Evolutionary conservation across 2,113 vertebrate species (phyloP).

Genomic region (Porphyrio hochstetteri): DNA sequence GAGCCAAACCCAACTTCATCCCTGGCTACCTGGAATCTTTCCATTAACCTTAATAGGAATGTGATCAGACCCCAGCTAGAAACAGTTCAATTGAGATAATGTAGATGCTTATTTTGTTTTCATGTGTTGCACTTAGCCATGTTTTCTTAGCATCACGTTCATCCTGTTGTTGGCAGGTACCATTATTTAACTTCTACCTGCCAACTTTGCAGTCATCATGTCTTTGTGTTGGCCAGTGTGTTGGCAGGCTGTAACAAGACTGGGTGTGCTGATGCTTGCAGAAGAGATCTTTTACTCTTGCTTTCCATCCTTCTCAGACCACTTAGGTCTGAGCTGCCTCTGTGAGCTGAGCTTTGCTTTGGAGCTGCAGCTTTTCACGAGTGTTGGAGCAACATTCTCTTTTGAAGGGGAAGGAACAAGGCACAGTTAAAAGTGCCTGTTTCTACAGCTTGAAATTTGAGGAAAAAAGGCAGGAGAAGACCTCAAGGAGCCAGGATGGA

Average conservation of each 20-base stretch:
- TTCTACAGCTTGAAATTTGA: neutral
- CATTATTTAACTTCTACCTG: constrained; percentile 33
- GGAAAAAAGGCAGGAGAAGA: neutral
- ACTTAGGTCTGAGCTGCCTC: neutral
- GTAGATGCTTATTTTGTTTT: constrained; percentile 1
- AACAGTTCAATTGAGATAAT: constrained; percentile 18
- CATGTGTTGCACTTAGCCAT: neutral
- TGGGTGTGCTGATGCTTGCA: neutral
- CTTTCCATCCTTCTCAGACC: neutral
- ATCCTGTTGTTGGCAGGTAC: neutral
- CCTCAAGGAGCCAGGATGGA: neutral
- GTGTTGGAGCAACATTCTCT: neutral
- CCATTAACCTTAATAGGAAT: constrained; percentile 14
- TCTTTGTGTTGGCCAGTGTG: neutral
- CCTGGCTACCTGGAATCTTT: constrained; percentile 3
- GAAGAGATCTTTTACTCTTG: neutral
- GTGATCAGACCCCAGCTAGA: neutral
- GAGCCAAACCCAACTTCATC: neutral
- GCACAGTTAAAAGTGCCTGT: neutral
- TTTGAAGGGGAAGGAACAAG: neutral
- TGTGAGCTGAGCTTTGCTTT: neutral
- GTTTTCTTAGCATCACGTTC: neutral
- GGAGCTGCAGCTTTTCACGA: neutral
- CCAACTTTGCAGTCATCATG: neutral
- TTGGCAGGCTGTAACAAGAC: neutral